Base-by-base conservation (phyloP, 2,888 invertebrate genomes). In the Galeruca laticollis region DNA sequence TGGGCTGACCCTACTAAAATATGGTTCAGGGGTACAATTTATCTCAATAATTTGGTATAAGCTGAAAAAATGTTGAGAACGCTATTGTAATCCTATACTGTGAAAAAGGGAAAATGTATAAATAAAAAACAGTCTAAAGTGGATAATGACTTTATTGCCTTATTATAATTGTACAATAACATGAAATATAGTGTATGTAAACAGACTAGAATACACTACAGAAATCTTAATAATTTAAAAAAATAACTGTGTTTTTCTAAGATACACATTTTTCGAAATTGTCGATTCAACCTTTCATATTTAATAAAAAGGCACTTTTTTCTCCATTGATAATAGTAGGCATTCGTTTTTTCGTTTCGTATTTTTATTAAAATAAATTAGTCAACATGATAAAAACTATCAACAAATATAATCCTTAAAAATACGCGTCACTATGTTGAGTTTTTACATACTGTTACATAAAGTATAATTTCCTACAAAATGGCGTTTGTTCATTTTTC, bases 221-320 rank as follows among this genome's bases (percentile, higher is more conserved):
- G 6, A 26, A 54, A 54, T 54, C 21, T n/a, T 54, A n/a, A 13
- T 5, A 54, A 54, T 21, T 54, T 49, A 3, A 40, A 40, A n/a
- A n/a, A n/a, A 40, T 13, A 40, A 21, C 1, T 2, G 13, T 52
- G 8, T 51, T 18, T 18, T 51, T 51, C 5, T 15, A 56, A 56
- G 15, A 43, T 43, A 43, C 43, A 11, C 37, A 13, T 40, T 40
- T 40, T 40, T 40, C n/a, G 40, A n/a, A 40, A 40, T n/a, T 40
- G 11, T 21, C 8, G 54, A n/a, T 13, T 54, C 11, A 11, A 15
- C 9, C 18, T 49, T 54, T 26, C n/a, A 6, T 31, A 26, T 31
- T 54, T 54, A n/a, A n/a, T 54, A 31, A 26, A 54, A 56, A 56
- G 56, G 56, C 56, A 56, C 56, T 56, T 56, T 31, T 33, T n/a